phyloP scores from a whole-genome alignment of 2,888 invertebrate species.

The Lamellibrachia satsuma region DNA sequence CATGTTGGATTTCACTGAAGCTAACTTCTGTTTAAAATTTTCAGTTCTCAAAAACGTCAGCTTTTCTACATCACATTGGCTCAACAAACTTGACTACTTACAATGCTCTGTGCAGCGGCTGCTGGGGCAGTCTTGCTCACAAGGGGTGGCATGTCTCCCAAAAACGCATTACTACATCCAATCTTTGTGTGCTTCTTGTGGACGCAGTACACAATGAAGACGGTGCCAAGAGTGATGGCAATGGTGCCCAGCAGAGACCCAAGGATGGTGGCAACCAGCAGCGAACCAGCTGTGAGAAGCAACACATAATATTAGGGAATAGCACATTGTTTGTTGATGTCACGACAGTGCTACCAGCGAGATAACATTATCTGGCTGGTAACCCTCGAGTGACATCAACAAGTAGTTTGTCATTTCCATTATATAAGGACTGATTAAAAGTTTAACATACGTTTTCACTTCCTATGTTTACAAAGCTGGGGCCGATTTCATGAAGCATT shows the following conservation, averaged over 20 bases:
- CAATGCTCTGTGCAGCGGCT: too few species aligned
- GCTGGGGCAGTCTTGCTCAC: too few species aligned
- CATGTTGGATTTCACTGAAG: not conserved
- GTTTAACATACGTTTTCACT: too few species aligned
- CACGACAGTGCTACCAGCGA: not conserved
- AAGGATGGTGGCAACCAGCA: not conserved
- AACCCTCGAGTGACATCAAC: too few species aligned
- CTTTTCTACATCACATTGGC: not conserved
- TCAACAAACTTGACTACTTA: not conserved
- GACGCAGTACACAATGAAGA: not conserved
- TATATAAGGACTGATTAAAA: too few species aligned
- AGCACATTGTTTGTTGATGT: not conserved
- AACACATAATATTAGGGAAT: not conserved
- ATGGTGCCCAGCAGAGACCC: not conserved
- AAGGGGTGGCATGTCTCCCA: not conserved
- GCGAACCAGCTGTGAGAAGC: not conserved
- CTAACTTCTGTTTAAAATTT: not conserved
- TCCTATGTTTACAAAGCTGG: too few species aligned
- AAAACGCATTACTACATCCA: not conserved
- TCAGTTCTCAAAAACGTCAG: not conserved
- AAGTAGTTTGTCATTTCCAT: too few species aligned
- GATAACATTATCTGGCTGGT: too few species aligned
- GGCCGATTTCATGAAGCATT: too few species aligned
- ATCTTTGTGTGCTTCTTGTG: not conserved
- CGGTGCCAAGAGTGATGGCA: not conserved